Evolutionary conservation across 2,113 vertebrate species (phyloP).

Genomic region (Anas platyrhynchos): DNA sequence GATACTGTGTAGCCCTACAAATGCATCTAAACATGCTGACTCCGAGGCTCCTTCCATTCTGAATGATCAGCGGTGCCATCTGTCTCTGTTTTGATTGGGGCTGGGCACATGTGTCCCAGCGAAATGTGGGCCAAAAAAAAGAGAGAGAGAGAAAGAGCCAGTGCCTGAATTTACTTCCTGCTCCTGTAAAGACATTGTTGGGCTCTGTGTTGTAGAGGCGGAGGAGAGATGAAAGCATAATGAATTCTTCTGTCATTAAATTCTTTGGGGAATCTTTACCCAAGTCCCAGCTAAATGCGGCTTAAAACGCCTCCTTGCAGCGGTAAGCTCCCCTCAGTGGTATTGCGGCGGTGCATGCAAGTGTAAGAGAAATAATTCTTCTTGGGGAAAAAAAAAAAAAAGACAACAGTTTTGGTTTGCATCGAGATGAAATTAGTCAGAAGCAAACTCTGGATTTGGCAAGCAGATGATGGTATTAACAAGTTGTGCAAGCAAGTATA

Average conservation of each 20-base stretch:
- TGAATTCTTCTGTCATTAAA: conserved; percentile 67
- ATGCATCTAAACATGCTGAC: conserved; percentile 66
- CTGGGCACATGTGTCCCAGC: conserved; percentile 57
- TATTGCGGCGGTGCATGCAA: conserved; percentile 44
- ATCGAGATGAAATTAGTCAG: conserved; percentile 74
- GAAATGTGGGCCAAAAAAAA: conserved; percentile 55
- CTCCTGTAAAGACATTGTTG: conserved; percentile 63
- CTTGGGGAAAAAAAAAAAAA: background rate
- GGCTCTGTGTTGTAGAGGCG: conserved; percentile 41
- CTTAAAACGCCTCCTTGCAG: conserved; percentile 40
- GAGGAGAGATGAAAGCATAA: conserved; percentile 61
- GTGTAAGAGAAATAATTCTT: conserved; percentile 68
- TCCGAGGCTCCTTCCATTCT: conserved; percentile 55
- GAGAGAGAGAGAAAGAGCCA: conserved; percentile 33
- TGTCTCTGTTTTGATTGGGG: conserved; percentile 71
- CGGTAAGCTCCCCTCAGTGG: conserved; percentile 40
- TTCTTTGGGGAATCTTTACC: conserved; percentile 60
- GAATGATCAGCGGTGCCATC: conserved; percentile 65
- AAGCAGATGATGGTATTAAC: conserved; percentile 66
- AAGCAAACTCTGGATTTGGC: conserved; percentile 69
- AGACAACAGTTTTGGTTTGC: conserved; percentile 62
- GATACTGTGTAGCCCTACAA: conserved; percentile 32
- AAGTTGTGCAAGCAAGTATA: conserved; percentile 78
- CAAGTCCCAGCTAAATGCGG: conserved; percentile 43
- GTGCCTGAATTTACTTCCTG: conserved; percentile 47